phyloP scores from a whole-genome alignment of 2,888 invertebrate species.

The Drosophila anomalipes region DNA sequence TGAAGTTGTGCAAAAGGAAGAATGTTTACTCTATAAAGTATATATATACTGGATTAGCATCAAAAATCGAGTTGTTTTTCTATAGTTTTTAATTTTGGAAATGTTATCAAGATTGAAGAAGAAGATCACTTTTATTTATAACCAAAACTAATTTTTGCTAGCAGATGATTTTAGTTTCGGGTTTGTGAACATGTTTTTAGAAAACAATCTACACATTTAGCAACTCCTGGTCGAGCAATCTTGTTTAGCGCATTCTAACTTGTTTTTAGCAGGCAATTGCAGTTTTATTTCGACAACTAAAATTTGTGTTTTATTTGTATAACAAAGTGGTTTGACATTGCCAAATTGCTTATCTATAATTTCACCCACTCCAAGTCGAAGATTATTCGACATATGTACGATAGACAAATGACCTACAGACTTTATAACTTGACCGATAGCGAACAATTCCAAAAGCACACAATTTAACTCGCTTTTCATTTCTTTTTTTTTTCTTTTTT shows the following conservation, averaged over 20 bases:
- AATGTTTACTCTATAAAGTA: not conserved
- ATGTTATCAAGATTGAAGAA: not conserved
- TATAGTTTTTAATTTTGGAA: fast-evolving
- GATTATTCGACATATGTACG: not conserved
- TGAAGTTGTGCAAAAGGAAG: not conserved
- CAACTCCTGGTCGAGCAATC: not conserved
- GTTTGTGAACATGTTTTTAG: not conserved
- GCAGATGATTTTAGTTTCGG: not conserved
- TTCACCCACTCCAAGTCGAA: not conserved
- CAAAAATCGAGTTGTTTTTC: fast-evolving
- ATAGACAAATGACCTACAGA: conserved; percentile 1
- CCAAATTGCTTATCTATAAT: not conserved
- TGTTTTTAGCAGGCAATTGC: not conserved
- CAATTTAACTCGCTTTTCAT: conserved; percentile 19
- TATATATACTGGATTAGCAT: not conserved
- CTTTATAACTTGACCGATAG: conserved; percentile 21
- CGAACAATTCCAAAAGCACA: not conserved
- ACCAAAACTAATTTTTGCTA: not conserved
- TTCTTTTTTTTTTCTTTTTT: not conserved
- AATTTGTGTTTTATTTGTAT: not conserved
- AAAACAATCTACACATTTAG: not conserved
- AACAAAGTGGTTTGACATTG: not conserved
- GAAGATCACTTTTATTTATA: not conserved
- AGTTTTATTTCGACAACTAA: not conserved
- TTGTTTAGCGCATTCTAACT: not conserved